phyloP scores from a whole-genome alignment of 2,113 vertebrate genomes.

The Sciurus niger region DNA sequence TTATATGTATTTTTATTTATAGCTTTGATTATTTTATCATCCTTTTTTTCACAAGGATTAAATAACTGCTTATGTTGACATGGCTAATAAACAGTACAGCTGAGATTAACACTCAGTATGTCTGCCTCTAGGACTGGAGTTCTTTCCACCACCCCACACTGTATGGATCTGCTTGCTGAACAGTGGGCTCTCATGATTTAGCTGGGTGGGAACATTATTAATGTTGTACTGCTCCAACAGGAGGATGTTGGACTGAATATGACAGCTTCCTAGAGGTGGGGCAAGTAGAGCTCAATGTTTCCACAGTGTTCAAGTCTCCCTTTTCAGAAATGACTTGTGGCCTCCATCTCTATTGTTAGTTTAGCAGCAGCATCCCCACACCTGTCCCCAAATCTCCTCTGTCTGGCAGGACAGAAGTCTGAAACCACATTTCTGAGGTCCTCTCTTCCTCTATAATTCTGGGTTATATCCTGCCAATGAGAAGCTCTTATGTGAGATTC shows the following conservation, averaged over 20 bases:
- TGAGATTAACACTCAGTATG: neutral
- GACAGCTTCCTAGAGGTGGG: neutral
- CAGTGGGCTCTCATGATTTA: neutral
- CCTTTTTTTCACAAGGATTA: neutral
- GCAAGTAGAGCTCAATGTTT: neutral
- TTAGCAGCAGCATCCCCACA: neutral
- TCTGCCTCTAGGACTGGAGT: neutral
- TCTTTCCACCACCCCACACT: neutral
- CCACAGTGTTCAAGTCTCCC: neutral
- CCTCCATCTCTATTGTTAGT: neutral
- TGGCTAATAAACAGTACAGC: neutral
- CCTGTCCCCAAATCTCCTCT: neutral
- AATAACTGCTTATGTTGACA: neutral
- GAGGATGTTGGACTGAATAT: neutral
- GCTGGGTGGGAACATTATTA: neutral
- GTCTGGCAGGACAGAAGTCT: neutral
- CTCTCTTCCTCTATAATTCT: neutral
- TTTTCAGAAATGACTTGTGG: neutral
- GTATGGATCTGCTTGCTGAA: neutral
- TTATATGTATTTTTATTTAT: neutral
- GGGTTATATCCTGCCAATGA: neutral
- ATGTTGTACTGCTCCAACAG: neutral
- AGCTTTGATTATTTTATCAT: neutral
- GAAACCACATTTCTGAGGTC: neutral
- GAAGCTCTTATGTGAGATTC: neutral